Base-by-base conservation (phyloP, 2,888 invertebrate species). In the Sturmia bella region DNA sequence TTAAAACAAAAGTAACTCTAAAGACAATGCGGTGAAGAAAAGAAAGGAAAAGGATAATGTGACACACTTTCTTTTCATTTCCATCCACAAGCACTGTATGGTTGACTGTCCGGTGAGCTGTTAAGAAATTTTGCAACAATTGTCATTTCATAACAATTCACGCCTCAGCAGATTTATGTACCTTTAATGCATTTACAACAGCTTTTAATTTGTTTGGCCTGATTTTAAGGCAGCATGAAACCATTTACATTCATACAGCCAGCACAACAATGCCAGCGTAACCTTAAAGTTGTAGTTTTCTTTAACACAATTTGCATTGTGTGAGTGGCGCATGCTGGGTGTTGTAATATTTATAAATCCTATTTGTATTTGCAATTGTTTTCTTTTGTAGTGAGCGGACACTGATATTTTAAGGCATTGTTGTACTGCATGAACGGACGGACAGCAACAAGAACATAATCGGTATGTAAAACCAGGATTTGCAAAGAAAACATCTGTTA, bases 271-370 rank as follows among this genome's bases (percentile, higher is more conserved):
- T 39, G 54, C 15, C 56, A 54, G 24, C 61, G 61, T 76, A 72
- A 73, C 73, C 72, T 69, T 75, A 54, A 45, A 39, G 9, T 11
- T 52, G 50, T n/a, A 15, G 1, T 9, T 77, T 80, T 73, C 50
- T 24, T 57, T 64, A 21, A 79, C 32, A 72, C 43, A 76, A 78
- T 75, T 78, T 69, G 66, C 78, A 70, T 83, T 81, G 78, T 81
- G 27, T 61, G 45, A 83, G 85, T 86, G 86, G 85, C 85, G 85
- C 86, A 86, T 84, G 86, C 86, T 87, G 86, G 81, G 85, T 85
- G 86, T 84, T 84, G 85, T 85, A 87, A 87, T 87, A 86, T 88
- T 88, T 86, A 87, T 85, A 87, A 86, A 87, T 88, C 86, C 84
- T 81, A 85, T 86, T 87, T 86, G 72, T 83, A 74, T 70, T 75